Evolutionary conservation across 2,888 invertebrate species (phyloP), one percentile per base, ranked within the genome.

Genomic region (Hydraecia micacea): DNA sequence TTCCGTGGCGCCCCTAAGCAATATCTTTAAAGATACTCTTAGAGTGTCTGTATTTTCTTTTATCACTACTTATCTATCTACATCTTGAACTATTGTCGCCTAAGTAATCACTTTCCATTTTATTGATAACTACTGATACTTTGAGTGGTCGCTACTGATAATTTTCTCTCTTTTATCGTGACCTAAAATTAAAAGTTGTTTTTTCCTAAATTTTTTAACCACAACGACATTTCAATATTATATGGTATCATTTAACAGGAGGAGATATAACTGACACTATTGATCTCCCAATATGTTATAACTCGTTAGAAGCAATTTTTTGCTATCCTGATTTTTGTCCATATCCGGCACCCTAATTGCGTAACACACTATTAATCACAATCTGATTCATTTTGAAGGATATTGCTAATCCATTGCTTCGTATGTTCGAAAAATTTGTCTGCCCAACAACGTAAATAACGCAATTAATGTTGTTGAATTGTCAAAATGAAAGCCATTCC

Each of bases 51-150:
- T 42, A 62, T 63, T 71, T 58, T 46, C 36, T 66, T 77, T 73
- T 86, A 86, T 86, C 77, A 21, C 58, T 55, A 7, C 63, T 66
- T 70, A 70, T 73, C 15, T 73, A 81, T 66, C 62, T 55, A 15
- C 60, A 62, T 67, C 62, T 58, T 63, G n/a, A 62, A 62, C 62
- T 58, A 18, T 21, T 25, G 9, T 6, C 21, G 58, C 5, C 15
- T 58, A 67, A 83, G 86, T 83, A 83, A 83, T 83, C 63, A 36
- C 55, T 71, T 67, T 83, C 67, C 60, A 86, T 86, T 73, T 71
- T 28, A 60, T 49, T 83, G 72, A 73, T 86, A 77, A 49, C 5
- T n/a, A 65, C 55, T n/a, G 15, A 58, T 60, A 36, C 25, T 39
- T 55, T 39, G 15, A 69, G 18, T 78, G 63, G 58, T 73, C 9